Evolutionary conservation across 2,113 vertebrate genomes (phyloP).

Genomic region (Tapirus terrestris): DNA sequence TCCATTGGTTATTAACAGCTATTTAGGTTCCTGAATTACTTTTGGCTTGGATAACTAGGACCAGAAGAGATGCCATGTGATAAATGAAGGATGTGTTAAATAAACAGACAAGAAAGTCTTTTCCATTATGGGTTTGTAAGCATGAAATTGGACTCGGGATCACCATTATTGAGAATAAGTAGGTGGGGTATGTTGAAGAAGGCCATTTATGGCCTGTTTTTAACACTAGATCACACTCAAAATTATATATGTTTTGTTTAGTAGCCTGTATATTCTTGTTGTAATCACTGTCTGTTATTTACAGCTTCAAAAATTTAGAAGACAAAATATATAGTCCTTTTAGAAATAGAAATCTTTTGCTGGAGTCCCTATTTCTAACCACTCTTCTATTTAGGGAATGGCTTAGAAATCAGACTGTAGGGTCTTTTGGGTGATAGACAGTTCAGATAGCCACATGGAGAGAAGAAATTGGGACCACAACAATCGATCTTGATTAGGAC

Average conservation of each 20-base stretch:
- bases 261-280: slow-evolving; percentile 1
- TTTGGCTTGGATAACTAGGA: slow-evolving; percentile 23
- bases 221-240: neutral
- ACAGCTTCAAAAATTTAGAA: slow-evolving; percentile 28
- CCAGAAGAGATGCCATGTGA: neutral
- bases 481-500: neutral
- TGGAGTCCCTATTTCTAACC: neutral
- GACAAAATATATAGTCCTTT: neutral
- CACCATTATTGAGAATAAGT: slow-evolving; percentile 1
- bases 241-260: slow-evolving; percentile 35
- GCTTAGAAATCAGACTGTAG: neutral
- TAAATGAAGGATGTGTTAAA: slow-evolving; percentile 38
- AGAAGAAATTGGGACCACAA: neutral
- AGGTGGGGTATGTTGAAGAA: neutral
- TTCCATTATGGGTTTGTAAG: neutral
- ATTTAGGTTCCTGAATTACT: slow-evolving; percentile 37
- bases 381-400: neutral
- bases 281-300: neutral
- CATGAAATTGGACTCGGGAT: neutral
- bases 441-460: neutral
- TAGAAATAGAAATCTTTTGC: slow-evolving; percentile 16
- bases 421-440: neutral
- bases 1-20: neutral
- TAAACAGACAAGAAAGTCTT: slow-evolving; percentile 54
- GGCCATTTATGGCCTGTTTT: slow-evolving; percentile 36